Evolutionary conservation across 23 tunicate species (phyloP), one percentile per base, ranked within the genome.

Genomic region (Clavelina lepadiformis): DNA sequence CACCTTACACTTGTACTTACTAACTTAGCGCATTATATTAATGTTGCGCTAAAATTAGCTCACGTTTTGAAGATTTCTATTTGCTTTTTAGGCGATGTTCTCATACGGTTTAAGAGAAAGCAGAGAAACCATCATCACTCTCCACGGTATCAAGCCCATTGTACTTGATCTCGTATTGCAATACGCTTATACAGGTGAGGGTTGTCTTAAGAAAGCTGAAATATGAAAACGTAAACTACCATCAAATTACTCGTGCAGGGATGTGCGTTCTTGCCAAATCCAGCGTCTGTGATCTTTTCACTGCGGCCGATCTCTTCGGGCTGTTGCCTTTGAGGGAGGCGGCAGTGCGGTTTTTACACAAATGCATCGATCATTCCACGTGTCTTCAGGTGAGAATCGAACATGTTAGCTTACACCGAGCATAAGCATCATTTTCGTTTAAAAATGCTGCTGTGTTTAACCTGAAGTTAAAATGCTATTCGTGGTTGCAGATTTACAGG

Each of bases 61-160:
- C n/a, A n/a, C n/a, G n/a, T n/a, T n/a, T n/a, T n/a, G n/a, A n/a
- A n/a, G 7, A 53, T 18, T 35, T 27, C 19, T 30, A 13, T 45
- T 66, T 45, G 0, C 24, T 32, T 61, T 49, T 0, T 72, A 87
- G 96, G 96, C 87, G 24, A 87, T 87, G 96, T 87, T 87, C 61
- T 67, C 87, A 2, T 51, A 74, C 25, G 96, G 85, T 2, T 51
- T 87, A 55, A 46, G 67, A 32, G 96, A 87, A 74, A 36, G 82
- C 81, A 65, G 32, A 51, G 82, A 87, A 44, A 34, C 31, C 2
- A 33, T 52, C 15, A 68, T 87, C 11, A 60, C 76, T 35, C 32
- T 87, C 54, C 87, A 79, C 28, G 96, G 96, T 28, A 79, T 87
- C 38, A 28, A 56, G 5, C 51, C 80, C 29, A 52, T 33, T 44